Conservation (phyloP, 1,140 invertebrate species). For the Cyclina sinensis region DNA sequence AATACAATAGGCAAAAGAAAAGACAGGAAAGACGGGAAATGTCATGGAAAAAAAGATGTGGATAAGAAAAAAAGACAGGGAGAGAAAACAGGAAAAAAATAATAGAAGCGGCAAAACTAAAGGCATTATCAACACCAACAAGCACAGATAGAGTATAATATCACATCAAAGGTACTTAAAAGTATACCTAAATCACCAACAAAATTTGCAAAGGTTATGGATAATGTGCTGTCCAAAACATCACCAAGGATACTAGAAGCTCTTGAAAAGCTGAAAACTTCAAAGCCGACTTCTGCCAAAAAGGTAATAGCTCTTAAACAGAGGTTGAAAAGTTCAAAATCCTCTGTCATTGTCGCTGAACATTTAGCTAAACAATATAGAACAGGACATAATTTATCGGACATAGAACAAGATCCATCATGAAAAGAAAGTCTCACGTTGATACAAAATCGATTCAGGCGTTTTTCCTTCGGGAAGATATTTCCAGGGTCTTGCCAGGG, state of each 20-base stretch:
- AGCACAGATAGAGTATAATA: constrained; percentile 40
- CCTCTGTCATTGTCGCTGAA: constrained; percentile 40
- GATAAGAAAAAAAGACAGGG: constrained; percentile 40
- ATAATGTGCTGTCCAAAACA: constrained; percentile 44
- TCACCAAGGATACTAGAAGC: constrained; percentile 43
- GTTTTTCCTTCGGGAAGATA: constrained; percentile 44
- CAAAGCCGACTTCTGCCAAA: neutral
- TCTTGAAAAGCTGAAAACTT: constrained; percentile 31
- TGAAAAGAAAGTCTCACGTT: constrained; percentile 28
- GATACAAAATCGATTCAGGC: constrained; percentile 17
- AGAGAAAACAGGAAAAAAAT: constrained; percentile 28
- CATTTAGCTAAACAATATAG: constrained; percentile 39
- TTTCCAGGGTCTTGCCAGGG: constrained; percentile 65
- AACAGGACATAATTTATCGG: neutral
- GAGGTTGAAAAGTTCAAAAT: constrained; percentile 32
- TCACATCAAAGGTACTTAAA: constrained; percentile 29
- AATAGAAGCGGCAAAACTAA: constrained; percentile 36
- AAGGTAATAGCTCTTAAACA: neutral
- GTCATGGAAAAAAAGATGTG: constrained; percentile 35
- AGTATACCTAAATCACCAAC: constrained; percentile 33
- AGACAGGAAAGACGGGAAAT: constrained; percentile 34
- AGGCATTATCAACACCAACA: constrained; percentile 5
- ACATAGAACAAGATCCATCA: constrained; percentile 19
- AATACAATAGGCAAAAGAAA: constrained; percentile 40
- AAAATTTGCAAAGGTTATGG: constrained; percentile 56